A percentile compares a stretch with the other conserved stretches of the same genome.
These are phyloP conservation scores for Motacilla alba DNA, from an alignment of 2,113 vertebrate species.

Conservation along the genomic window DNA sequence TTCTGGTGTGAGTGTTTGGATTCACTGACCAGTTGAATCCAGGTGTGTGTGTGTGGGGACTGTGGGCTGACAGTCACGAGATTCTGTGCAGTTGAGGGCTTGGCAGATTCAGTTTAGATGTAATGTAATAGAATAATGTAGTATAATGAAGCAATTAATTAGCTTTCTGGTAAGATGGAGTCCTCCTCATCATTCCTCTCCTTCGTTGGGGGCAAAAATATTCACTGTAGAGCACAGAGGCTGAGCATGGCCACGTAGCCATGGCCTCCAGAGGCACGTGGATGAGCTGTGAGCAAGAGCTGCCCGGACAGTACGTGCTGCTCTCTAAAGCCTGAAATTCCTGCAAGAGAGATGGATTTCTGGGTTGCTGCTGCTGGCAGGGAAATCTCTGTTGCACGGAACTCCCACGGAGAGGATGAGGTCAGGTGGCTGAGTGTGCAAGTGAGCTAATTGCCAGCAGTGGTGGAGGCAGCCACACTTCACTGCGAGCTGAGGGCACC, in stretches of 20 bases:
- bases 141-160: too few relatives aligned
- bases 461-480: background rate
- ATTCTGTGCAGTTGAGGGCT: too few relatives aligned
- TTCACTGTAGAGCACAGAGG: background rate
- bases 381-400: background rate
- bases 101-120: too few relatives aligned
- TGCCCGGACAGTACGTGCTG: background rate
- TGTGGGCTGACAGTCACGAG: too few relatives aligned
- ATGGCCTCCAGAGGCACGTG: rapidly evolving
- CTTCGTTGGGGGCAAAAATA: too few relatives aligned
- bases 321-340: background rate
- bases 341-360: rapidly evolving
- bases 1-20: too few relatives aligned
- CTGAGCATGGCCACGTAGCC: rapidly evolving
- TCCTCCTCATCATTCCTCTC: too few relatives aligned
- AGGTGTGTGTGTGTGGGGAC: too few relatives aligned
- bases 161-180: too few relatives aligned
- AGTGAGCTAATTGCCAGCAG: background rate
- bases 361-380: background rate
- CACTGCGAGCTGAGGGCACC: background rate
- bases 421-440: background rate
- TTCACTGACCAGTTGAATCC: too few relatives aligned
- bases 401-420: background rate
- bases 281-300: background rate
- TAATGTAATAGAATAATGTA: too few relatives aligned